phyloP scores from a whole-genome alignment of 2,888 invertebrate genomes.

The Macrosoma leucophasiata region DNA sequence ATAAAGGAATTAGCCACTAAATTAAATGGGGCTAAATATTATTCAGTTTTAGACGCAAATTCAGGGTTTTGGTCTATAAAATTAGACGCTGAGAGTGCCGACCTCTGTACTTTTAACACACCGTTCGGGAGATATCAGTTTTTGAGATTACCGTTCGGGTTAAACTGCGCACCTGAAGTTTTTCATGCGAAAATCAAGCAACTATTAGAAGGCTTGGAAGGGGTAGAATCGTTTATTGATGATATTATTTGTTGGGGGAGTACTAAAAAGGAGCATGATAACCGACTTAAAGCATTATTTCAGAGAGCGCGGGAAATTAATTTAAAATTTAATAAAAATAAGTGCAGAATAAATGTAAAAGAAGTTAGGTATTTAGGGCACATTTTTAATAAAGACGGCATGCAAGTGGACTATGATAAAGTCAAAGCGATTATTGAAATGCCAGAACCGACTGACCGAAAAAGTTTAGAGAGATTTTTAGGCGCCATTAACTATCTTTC shows the following conservation, averaged over 20 bases:
- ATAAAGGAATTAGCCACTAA: constrained; percentile 20
- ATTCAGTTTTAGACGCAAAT: constrained; percentile 21
- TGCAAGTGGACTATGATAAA: constrained; percentile 19
- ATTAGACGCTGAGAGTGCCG: constrained; percentile 23
- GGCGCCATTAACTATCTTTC: constrained; percentile 19
- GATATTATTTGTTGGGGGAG: constrained; percentile 12
- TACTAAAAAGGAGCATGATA: constrained; percentile 10
- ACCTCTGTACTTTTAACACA: constrained; percentile 26
- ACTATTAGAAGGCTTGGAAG: not conserved
- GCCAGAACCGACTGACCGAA: constrained; percentile 15
- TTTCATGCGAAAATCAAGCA: not conserved
- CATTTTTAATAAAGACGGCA: constrained; percentile 20
- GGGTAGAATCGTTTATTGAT: constrained; percentile 9
- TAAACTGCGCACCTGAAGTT: constrained; percentile 3
- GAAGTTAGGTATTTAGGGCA: constrained; percentile 26
- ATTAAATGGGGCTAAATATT: constrained; percentile 16
- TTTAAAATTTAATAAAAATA: constrained; percentile 11
- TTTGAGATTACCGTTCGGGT: constrained; percentile 7
- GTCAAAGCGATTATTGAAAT: constrained; percentile 23
- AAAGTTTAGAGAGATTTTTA: constrained; percentile 23
- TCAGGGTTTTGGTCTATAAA: constrained; percentile 26
- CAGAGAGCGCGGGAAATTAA: constrained; percentile 8
- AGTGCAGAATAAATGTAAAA: constrained; percentile 7
- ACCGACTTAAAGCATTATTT: constrained; percentile 2
- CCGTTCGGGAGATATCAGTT: constrained; percentile 21